phyloP scores from a whole-genome alignment of 2,113 vertebrate genomes.

The Psammodynastes pulverulentus region DNA sequence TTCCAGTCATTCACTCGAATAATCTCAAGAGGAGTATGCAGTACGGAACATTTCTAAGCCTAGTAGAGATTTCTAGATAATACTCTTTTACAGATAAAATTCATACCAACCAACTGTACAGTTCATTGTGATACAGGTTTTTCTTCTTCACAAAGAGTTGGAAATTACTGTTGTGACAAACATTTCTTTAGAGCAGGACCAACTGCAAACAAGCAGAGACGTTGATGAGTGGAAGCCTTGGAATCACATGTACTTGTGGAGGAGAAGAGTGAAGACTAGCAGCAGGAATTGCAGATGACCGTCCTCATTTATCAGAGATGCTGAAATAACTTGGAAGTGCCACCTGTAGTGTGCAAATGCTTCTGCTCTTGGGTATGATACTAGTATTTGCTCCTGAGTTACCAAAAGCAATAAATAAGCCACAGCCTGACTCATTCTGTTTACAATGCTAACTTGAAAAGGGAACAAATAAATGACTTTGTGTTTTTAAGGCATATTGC shows the following conservation, averaged over 20 bases:
- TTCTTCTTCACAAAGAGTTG: not conserved
- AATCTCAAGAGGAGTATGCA: not conserved
- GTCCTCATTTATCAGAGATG: not conserved
- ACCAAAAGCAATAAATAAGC: not conserved
- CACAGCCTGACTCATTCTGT: not conserved
- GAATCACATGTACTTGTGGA: too few species aligned
- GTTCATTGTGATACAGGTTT: not conserved
- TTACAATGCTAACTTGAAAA: not conserved
- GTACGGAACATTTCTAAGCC: not conserved
- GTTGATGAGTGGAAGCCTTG: not conserved
- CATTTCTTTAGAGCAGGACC: not conserved
- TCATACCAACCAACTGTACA: not conserved
- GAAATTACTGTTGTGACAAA: not conserved
- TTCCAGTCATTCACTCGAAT: not conserved
- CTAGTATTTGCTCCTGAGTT: not conserved
- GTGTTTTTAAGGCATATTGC: not conserved
- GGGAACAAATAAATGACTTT: rapidly evolving
- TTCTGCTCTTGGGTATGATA: not conserved
- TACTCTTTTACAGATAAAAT: not conserved
- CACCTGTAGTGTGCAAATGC: not conserved
- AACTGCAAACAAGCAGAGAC: not conserved
- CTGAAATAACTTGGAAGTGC: not conserved
- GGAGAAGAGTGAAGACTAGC: not conserved
- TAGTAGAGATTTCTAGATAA: not conserved
- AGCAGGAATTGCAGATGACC: not conserved